Evolutionary conservation across 2,888 invertebrate species (phyloP), one percentile per base, ranked within the genome.

Genomic region (Dynastes maya): DNA sequence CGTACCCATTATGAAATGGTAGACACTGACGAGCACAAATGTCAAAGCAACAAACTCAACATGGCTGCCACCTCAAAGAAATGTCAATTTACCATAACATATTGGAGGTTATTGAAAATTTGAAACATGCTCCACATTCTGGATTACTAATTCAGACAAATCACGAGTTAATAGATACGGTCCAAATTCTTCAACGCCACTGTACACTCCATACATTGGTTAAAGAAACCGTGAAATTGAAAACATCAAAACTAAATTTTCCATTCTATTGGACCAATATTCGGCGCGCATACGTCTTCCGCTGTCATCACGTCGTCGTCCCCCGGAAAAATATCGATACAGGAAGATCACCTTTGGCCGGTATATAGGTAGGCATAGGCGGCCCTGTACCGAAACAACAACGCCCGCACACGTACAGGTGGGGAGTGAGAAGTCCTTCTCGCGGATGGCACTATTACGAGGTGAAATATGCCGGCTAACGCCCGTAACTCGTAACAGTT

Each of bases 231-330:
- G 83, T 83, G 83, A 83, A 83, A 83, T 83, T 83, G 83, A 81
- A 83, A 83, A 82, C 81, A 82, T 82, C 83, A 82, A 82, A 83
- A 82, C 83, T 81, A 80, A 80, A 80, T 82, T 83, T 82, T 80
- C 83, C 82, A 63, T 81, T 78, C 82, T 82, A 78, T 80, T 75
- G 80, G 74, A 16, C 32, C 80, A 67, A 61, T 78, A 81, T 81
- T 77, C 70, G 74, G 76, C 74, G 68, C 74, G 74, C 67, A 68
- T 61, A 58, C 77, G 76, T 65, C 55, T 58, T 58, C 8, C 16
- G 55, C 16, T 22, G 55, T 58, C 55, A 16, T 16, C 55, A 22
- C 55, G n/a, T 71, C 40, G 63, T 49, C 55, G 13, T 71, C 40
- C 51, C 9, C 40, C 72, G 55, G 8, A 9, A 64, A 68, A 65